Evolutionary conservation across 1,140 invertebrate genomes (phyloP), one percentile per base, ranked within the genome.

Genomic region (Scylla paramamosain): DNA sequence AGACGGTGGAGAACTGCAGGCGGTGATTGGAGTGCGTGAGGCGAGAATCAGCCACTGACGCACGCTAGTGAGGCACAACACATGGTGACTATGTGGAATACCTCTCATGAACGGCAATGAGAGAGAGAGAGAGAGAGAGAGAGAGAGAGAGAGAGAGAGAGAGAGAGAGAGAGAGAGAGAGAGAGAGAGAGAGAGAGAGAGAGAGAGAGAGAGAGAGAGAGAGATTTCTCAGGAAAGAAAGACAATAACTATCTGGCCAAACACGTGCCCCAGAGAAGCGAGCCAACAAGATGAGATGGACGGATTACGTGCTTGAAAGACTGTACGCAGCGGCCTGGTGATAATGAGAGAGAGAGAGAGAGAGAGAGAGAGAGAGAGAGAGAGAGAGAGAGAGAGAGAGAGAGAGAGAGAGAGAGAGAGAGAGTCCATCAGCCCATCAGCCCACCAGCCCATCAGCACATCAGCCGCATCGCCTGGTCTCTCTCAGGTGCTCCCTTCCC

Each of bases 321-420:
- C 20, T 45, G 48, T 29, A 45, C n/a, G 28, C 59, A 77, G 29
- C 20, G 59, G 25, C 25, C 46, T 45, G 91, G 20, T 45, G 31
- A 32, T 29, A 77, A 39, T 59, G 91, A 82, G 29, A 82, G 91
- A 92, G 59, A 91, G 31, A 67, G 67, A 82, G 52, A 59, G 91
- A 92, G 52, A 59, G 46, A 39, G 91, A 67, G 46, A 77, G 52
- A 92, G 91, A 82, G 87, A 89, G 87, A 89, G 87, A 89, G 87
- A 89, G 87, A 91, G 46, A 52, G 46, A 91, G 89, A 59, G 46
- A 91, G 89, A 91, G 89, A 91, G 89, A 91, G 89, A 91, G 89
- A 91, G 89, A 91, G 89, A 91, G 89, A 91, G 89, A 91, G 84
- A 87, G 84, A 87, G 84, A 77, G 67, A 77, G 67, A 77, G 67